phyloP scores from a whole-genome alignment of 2,888 invertebrate genomes.

The Tetropium fuscum region DNA sequence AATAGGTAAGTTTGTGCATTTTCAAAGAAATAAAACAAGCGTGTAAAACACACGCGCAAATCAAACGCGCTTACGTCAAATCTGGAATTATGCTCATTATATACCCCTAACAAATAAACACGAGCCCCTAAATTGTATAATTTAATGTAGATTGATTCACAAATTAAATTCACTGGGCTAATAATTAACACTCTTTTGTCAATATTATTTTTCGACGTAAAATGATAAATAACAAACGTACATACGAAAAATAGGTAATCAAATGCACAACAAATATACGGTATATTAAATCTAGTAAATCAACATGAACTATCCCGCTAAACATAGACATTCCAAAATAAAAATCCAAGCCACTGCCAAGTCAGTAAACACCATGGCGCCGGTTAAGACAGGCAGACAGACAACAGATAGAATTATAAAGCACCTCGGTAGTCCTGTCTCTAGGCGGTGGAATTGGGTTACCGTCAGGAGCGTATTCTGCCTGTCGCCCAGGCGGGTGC shows the following conservation, averaged over 20 bases:
- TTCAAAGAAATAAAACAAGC: no score
- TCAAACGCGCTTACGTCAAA: no score
- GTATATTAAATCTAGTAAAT: neutral
- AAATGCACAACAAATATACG: conserved; percentile 32
- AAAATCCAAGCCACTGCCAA: conserved; percentile 41
- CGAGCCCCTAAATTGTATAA: no score
- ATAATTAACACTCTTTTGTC: no score
- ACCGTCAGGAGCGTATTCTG: conserved; percentile 66
- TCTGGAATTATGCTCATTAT: no score
- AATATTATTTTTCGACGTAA: no score
- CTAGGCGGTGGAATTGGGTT: conserved; percentile 65
- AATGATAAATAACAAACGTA: neutral
- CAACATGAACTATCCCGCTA: conserved; percentile 25
- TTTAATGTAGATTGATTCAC: no score
- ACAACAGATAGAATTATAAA: conserved; percentile 70
- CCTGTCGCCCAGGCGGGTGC: conserved; percentile 70
- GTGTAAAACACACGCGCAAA: no score
- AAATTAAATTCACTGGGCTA: no score
- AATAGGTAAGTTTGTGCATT: no score
- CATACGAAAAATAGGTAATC: neutral
- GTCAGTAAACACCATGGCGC: conserved; percentile 25
- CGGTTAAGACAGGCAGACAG: conserved; percentile 45
- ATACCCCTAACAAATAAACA: no score
- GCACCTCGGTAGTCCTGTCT: conserved; percentile 68
- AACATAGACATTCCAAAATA: conserved; percentile 51